Base-by-base conservation (phyloP, 2,888 invertebrate species). In the Syrista parreyssii region DNA sequence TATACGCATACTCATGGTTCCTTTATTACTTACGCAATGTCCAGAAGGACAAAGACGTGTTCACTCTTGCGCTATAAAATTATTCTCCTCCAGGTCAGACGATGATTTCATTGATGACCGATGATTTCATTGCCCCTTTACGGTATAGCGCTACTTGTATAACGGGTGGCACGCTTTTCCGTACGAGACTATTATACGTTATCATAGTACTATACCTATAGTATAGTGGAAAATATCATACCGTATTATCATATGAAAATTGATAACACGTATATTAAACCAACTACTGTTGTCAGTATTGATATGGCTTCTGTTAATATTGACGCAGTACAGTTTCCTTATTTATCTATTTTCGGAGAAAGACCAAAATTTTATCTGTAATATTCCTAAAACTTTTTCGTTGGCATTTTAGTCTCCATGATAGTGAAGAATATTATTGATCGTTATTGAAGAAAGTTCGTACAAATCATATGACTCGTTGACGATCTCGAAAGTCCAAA, bases 81-180 rank as follows among this genome's bases (percentile, higher is more conserved):
- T 55, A 23, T 55, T 23, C 55, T 55, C 34, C 34, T 34, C 12
- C 71, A 12, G 71, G 15, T 71, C 33, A 31, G 32, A 71, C 4
- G 71, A 71, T 71, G 71, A 71, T 71, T 71, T 71, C 71, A 71
- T 71, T 71, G 71, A 71, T 71, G 71, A 12, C 71, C 71, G 71
- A 32, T 71, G 71, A 71, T 71, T 71, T 71, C 71, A 71, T 15
- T 71, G 71, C 71, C 31, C 71, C 71, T 71, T 69, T 32, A 32
- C 23, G 55, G 23, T 33, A 30, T 33, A 33, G 71, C 71, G 71
- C 12, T 71, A 15, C 31, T 31, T 33, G 12, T 71, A 33, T 71
- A 71, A 71, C 71, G 71, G 71, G 71, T 71, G 71, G n/a, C 3
- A 55, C 55, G 9, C 55, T 23, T 23, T 55, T 23, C 23, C 55